phyloP scores from a whole-genome alignment of 2,888 invertebrate species.

The Coenonympha arcania region DNA sequence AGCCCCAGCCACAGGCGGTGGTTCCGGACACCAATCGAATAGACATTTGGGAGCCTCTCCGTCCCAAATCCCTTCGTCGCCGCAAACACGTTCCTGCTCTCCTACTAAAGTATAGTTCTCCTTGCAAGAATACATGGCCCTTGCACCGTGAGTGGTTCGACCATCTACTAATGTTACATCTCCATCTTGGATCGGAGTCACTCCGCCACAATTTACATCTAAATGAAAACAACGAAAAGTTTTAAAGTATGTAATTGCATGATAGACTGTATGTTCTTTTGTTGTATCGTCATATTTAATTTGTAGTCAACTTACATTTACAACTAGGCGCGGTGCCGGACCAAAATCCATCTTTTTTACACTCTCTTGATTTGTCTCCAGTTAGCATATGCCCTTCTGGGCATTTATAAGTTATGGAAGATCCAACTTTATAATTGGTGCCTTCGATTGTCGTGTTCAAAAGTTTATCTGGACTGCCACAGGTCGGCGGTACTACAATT shows the following conservation, averaged over 20 bases:
- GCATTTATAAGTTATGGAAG: constrained; percentile 82
- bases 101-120: constrained; percentile 91
- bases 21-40: constrained; percentile 91
- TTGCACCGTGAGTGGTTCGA: constrained; percentile 85
- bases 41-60: constrained; percentile 86
- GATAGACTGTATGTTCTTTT: neutral
- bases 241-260: neutral
- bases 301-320: constrained; percentile 80
- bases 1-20: constrained; percentile 84
- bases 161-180: constrained; percentile 77
- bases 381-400: constrained; percentile 87
- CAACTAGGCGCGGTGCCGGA: constrained; percentile 86
- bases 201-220: constrained; percentile 87
- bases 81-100: constrained; percentile 79
- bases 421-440: constrained; percentile 79
- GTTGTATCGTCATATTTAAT: neutral
- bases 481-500: constrained; percentile 82
- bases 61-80: constrained; percentile 82
- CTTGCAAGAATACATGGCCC: constrained; percentile 83
- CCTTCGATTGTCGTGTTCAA: constrained; percentile 87
- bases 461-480: constrained; percentile 90
- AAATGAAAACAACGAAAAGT: constrained; percentile 27
- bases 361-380: constrained; percentile 79
- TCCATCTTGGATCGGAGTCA: constrained; percentile 82
- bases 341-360: constrained; percentile 86